A percentile compares a stretch with the other conserved stretches of the same genome.
Conservation (phyloP, 2,113 vertebrate species). For the Formicarius rufipectus region DNA sequence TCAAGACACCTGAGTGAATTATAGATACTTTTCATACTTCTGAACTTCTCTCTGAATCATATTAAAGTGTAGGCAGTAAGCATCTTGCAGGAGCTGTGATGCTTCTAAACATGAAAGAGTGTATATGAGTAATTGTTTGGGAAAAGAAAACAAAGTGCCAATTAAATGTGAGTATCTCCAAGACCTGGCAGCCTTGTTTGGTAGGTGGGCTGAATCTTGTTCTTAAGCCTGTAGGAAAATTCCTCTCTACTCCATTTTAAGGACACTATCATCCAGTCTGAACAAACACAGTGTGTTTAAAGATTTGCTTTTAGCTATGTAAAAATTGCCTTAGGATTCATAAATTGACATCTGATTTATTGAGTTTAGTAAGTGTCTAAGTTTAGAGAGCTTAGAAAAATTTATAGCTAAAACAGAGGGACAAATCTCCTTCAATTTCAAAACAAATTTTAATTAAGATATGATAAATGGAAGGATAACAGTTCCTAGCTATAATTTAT, state of each 20-base stretch:
- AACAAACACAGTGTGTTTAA: neutral
- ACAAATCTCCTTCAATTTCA: too few relatives aligned
- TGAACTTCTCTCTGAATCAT: neutral
- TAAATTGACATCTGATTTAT: neutral
- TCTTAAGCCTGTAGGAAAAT: neutral
- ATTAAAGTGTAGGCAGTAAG: neutral
- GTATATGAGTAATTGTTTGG: neutral
- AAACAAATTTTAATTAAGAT: too few relatives aligned
- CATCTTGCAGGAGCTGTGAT: neutral
- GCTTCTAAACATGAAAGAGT: neutral
- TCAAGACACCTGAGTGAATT: neutral
- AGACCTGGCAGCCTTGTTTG: neutral
- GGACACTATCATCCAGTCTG: neutral
- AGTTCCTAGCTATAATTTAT: too few relatives aligned
- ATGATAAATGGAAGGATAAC: too few relatives aligned
- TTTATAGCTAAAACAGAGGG: too few relatives aligned
- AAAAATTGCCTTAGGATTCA: neutral
- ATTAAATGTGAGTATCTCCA: neutral
- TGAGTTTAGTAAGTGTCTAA: neutral
- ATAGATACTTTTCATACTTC: neutral
- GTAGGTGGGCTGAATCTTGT: neutral
- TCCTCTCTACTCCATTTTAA: neutral
- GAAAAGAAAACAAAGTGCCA: neutral
- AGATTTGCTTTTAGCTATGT: neutral
- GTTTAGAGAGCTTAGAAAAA: too few relatives aligned